Base-by-base conservation (phyloP, 2,888 invertebrate genomes). In the Camponotus fellah region DNA sequence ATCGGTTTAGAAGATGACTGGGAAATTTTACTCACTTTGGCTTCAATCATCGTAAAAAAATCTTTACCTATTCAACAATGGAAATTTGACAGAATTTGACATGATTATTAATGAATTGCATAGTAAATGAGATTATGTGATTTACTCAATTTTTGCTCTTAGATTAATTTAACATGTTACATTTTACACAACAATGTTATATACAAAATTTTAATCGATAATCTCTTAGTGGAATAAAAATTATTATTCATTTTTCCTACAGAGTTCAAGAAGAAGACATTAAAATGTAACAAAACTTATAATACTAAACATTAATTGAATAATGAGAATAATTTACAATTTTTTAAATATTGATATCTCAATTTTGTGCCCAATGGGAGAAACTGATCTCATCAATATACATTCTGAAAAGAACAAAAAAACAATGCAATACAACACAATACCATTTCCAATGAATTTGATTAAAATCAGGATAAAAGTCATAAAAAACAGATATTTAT, bases 41-140 rank as follows among this genome's bases (percentile, higher is more conserved):
- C 90, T 12, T 90, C 92, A 88, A 92, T 74, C 83, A 85, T 43
- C 86, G 88, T 58, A 82, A 85, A 34, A 85, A 34, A 90, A 91
- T 86, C 80, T 91, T 37, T 91, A 89, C 66, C 85, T 92, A 46
- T 87, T 91, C 60, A 69, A 89, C 34, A 80, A 46, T 1, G 14
- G 4, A 46, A 46, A 46, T 46, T 46, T 77, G 6, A 32, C 64
- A 14, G 87, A 89, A 82, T 81, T 92, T 26, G 76, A 82, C 43
- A 74, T 40, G 17, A 83, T 91, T 12, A 64, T 88, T n/a, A 26
- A 76, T 14, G 87, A 89, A 72, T 68, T 92, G 5, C 68, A 84
- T 58, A 87, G 81, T 60, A 66, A 87, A 80, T 60, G 60, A 66
- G 10, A 46, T 46, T 34, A 64, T 37, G 26, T 26, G n/a, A 64